A percentile compares a stretch with the other conserved stretches of the same genome.
Conservation (phyloP, 2,797 vertebrate species). For the Hafferia zeledoni region DNA sequence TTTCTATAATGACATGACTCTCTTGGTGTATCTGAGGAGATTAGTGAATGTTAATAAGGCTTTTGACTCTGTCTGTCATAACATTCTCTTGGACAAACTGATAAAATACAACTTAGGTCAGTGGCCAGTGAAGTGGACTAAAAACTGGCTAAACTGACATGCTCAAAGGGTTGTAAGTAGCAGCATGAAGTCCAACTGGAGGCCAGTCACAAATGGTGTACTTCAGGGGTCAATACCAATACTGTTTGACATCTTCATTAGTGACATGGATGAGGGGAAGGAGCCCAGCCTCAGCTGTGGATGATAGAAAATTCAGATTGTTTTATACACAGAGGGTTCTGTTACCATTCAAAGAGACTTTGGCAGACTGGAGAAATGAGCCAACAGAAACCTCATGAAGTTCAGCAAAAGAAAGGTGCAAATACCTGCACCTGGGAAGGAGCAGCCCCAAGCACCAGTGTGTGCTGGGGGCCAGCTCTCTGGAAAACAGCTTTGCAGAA, state of each 20-base stretch:
- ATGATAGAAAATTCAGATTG: background rate
- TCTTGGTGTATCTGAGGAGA: background rate
- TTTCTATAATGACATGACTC: background rate
- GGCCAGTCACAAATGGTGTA: background rate
- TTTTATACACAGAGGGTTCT: background rate
- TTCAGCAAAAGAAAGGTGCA: background rate
- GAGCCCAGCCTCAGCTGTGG: background rate
- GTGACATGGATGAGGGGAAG: background rate
- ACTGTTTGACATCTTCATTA: background rate
- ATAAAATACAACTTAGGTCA: background rate
- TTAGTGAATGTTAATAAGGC: background rate
- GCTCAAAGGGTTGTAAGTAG: background rate
- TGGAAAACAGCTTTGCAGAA: background rate
- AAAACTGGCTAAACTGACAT: background rate
- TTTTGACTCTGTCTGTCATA: background rate
- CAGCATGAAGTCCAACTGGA: background rate
- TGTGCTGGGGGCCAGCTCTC: background rate
- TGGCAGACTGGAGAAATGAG: background rate
- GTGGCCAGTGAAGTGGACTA: background rate
- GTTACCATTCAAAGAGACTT: background rate
- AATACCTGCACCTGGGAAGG: background rate
- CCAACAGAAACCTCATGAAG: background rate
- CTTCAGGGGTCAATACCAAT: background rate
- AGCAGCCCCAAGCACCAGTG: background rate
- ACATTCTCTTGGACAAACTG: background rate